Percentiles rank a stretch among this genome's conserved stretches.
phyloP scores from a whole-genome alignment of 2,888 invertebrate species.

The Microplitis manilae region DNA sequence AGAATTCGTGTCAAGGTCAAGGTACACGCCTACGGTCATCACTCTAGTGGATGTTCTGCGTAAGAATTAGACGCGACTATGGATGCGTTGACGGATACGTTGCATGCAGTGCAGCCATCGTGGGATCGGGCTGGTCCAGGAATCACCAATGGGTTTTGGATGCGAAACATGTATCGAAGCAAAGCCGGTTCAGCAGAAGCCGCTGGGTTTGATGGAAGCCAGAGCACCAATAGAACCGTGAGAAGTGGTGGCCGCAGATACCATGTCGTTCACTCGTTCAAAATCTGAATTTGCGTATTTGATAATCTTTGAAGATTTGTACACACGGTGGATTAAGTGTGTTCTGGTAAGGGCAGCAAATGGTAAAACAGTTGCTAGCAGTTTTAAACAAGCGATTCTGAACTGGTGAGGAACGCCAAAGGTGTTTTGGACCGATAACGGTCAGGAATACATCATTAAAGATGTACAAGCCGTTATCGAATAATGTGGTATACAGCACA shows the following conservation, averaged over 20 bases:
- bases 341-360: neutral
- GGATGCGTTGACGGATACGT: slow-evolving; percentile 18
- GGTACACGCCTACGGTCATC: too few species aligned
- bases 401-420: neutral
- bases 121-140: too few species aligned
- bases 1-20: too few species aligned
- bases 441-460: too few species aligned
- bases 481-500: too few species aligned
- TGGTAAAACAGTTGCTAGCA: neutral
- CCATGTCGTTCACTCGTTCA: too few species aligned
- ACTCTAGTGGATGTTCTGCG: too few species aligned
- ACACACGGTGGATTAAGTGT: neutral
- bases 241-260: neutral
- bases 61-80: too few species aligned
- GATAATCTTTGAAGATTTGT: neutral
- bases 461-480: too few species aligned
- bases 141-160: too few species aligned
- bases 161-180: slow-evolving; percentile 34
- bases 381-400: neutral
- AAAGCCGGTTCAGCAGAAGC: slow-evolving; percentile 34
- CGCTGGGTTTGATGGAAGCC: slow-evolving; percentile 21
- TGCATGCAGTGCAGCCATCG: too few species aligned
- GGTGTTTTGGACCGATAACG: too few species aligned
- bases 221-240: slow-evolving; percentile 35
- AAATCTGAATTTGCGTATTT: neutral